These are phyloP conservation scores for Oreochromis tanganicae DNA, from an alignment of 2,113 vertebrate genomes.

Conservation along the genomic window DNA sequence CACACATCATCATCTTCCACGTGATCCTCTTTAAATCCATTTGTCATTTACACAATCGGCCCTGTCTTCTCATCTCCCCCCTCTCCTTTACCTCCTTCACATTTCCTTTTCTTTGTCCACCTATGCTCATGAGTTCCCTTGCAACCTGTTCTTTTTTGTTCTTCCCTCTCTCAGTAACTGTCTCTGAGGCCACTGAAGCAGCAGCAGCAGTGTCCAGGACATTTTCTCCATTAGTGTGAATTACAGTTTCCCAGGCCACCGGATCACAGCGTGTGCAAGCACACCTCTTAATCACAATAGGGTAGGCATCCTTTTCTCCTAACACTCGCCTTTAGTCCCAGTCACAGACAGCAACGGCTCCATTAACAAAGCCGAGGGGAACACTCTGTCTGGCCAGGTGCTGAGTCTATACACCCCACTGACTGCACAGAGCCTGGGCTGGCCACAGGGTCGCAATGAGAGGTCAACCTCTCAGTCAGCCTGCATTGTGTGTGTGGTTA, in stretches of 20 bases:
- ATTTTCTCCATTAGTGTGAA: conserved; percentile 38
- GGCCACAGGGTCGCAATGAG: background rate
- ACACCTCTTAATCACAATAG: conserved; percentile 13
- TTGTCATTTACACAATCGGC: background rate
- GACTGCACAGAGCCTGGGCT: background rate
- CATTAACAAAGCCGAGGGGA: conserved; percentile 22
- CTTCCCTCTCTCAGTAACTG: background rate
- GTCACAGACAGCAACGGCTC: conserved; percentile 3
- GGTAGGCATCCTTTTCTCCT: conserved; percentile 14
- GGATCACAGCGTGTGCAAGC: conserved; percentile 6
- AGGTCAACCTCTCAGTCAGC: background rate
- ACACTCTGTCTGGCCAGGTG: background rate
- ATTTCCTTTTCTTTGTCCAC: background rate
- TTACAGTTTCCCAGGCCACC: conserved; percentile 4
- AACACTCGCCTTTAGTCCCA: conserved; percentile 7
- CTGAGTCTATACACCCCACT: background rate
- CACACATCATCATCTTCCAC: background rate
- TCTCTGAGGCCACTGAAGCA: background rate
- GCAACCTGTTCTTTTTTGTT: background rate
- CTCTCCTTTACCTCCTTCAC: background rate
- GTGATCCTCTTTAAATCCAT: background rate
- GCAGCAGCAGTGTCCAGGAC: background rate
- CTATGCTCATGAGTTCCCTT: background rate
- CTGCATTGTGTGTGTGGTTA: conserved; percentile 10
- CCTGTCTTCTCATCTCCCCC: background rate